Percentiles rank a stretch among this genome's conserved stretches.
These are phyloP conservation scores for Bothrops jararaca DNA, from an alignment of 2,113 vertebrate species.

Conservation along the genomic window DNA sequence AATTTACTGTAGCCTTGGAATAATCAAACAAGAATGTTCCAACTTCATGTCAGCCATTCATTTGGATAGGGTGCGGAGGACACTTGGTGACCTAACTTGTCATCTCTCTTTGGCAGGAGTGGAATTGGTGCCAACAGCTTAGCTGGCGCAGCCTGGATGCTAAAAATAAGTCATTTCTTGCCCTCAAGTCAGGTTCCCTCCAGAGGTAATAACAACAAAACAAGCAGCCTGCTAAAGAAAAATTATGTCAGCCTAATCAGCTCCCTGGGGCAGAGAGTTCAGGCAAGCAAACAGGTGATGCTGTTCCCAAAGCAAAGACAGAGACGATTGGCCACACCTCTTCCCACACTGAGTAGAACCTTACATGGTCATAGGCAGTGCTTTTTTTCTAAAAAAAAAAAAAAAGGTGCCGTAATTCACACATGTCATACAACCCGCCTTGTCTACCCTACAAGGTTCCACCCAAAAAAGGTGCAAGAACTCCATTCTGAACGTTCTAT, in stretches of 20 bases:
- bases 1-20: not conserved
- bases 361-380: not conserved
- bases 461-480: too few species aligned
- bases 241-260: not conserved
- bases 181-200: not conserved
- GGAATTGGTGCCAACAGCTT: not conserved
- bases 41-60: not conserved
- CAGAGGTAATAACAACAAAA: conserved; percentile 14
- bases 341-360: not conserved
- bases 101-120: not conserved
- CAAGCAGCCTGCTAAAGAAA: not conserved
- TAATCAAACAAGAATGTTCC: not conserved
- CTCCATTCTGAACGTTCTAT: too few species aligned
- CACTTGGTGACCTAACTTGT: not conserved
- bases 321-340: not conserved
- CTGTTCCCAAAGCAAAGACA: not conserved
- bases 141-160: not conserved
- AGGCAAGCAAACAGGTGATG: not conserved
- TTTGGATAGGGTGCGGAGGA: not conserved
- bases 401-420: too few species aligned
- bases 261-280: not conserved
- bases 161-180: conserved; percentile 17
- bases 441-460: too few species aligned
- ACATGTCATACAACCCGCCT: too few species aligned
- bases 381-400: too few species aligned